A percentile compares a stretch with the other conserved stretches of the same genome.
phyloP scores from a whole-genome alignment of 2,113 vertebrate species.

The Cromileptes altivelis region DNA sequence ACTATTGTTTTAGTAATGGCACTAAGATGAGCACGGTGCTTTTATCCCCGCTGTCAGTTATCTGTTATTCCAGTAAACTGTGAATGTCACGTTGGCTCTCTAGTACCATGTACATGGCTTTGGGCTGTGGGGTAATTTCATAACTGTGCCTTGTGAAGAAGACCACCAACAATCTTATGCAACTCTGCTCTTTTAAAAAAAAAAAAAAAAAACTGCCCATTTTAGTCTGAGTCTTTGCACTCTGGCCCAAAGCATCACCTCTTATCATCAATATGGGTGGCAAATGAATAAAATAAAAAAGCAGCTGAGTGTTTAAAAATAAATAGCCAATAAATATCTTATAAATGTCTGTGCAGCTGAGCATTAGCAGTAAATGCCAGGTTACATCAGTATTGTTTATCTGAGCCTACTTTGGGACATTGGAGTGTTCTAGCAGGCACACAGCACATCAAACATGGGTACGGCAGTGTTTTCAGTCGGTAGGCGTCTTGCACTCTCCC shows the following conservation, averaged over 20 bases:
- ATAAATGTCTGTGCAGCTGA: conserved; percentile 39
- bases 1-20: background rate
- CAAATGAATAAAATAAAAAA: background rate
- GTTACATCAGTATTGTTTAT: conserved; percentile 69
- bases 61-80: conserved; percentile 44
- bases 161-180: conserved; percentile 74
- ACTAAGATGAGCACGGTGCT: conserved; percentile 26
- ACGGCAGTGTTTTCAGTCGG: conserved; percentile 63
- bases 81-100: conserved; percentile 65
- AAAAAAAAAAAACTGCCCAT: conserved; percentile 44
- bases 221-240: conserved; percentile 34
- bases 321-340: conserved; percentile 52
- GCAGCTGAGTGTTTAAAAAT: conserved; percentile 31
- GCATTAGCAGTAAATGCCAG: conserved; percentile 59
- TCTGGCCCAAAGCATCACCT: conserved; percentile 48
- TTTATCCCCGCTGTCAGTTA: conserved; percentile 40
- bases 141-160: conserved; percentile 74
- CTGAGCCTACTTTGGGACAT: conserved; percentile 65
- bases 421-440: conserved; percentile 61
- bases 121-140: conserved; percentile 74
- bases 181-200: conserved; percentile 64
- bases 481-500: conserved; percentile 65
- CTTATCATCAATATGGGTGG: background rate
- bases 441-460: conserved; percentile 65
- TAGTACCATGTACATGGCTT: conserved; percentile 47